Evolutionary conservation across 2,888 invertebrate species (phyloP), one percentile per base, ranked within the genome.

Genomic region (Trissolcus japonicus): DNA sequence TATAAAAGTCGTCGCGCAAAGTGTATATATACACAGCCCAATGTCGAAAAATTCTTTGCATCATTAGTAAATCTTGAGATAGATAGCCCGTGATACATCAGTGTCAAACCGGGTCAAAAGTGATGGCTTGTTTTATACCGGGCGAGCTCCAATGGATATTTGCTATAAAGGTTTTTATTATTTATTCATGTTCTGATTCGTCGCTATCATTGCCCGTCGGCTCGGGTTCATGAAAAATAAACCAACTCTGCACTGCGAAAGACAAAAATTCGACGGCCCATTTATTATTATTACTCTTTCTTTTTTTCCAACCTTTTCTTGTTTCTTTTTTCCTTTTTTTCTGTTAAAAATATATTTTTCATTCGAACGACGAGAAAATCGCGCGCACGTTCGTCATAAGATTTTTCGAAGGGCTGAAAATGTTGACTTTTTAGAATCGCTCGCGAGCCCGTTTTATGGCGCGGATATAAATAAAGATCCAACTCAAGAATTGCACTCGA

Each of bases 131-230:
- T 46, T 59, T 59, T 46, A 46, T 46, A 25, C 35, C 35, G 9
- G 35, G 35, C 9, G 19, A n/a, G 43, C 57, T 57, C 21, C 57
- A 57, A 57, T 43, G 7, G 19, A 29, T 19, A 43, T 57, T 13
- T 57, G 41, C 43, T 43, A 43, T 43, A 21, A 21, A 57, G 35
- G 43, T 43, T 57, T 29, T 57, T 43, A 57, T 57, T 43, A n/a
- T 57, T 57, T 57, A 57, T 57, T 57, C 57, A 57, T 57, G 43
- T 43, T 21, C 43, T 57, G 57, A 57, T 57, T 57, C 29, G 57
- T 57, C 35, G 35, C 35, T 35, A 35, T 35, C 35, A 35, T 35
- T 35, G 35, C 35, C 35, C 35, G 35, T 35, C 35, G 35, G 35
- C 35, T 35, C 9, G 35, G 35, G 13, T 40, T 55, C 41, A 55